Percentiles rank a stretch among this genome's conserved stretches.
These are phyloP conservation scores for Notolepis coatsorum DNA, from an alignment of 2,797 vertebrate genomes.

Conservation along the genomic window DNA sequence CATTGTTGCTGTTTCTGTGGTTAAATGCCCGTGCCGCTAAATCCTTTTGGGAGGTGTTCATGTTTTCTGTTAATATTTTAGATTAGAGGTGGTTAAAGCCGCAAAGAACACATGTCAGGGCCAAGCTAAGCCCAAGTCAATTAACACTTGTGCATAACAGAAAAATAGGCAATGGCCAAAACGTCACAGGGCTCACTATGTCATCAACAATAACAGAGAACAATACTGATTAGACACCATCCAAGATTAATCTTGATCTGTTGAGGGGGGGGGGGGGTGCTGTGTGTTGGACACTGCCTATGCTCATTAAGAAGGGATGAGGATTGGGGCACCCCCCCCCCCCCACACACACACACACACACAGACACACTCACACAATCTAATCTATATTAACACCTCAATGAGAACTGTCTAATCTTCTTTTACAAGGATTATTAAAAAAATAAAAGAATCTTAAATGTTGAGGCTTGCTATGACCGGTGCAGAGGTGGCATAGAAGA, in stretches of 20 bases:
- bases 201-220: slow-evolving; percentile 45
- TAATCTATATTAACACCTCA: slow-evolving; percentile 45
- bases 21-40: no score
- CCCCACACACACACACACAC: not conserved
- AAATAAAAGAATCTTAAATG: slow-evolving; percentile 46
- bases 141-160: slow-evolving; percentile 40
- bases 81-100: slow-evolving; percentile 54
- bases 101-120: slow-evolving; percentile 58
- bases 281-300: slow-evolving; percentile 29
- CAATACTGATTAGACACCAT: slow-evolving; percentile 52
- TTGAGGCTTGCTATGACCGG: not conserved
- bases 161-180: slow-evolving; percentile 29
- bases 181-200: slow-evolving; percentile 16
- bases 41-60: no score
- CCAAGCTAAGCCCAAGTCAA: slow-evolving; percentile 22
- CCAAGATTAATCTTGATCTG: slow-evolving; percentile 67
- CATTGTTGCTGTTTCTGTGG: not conserved
- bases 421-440: slow-evolving; percentile 68
- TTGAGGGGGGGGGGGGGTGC: slow-evolving; percentile 5
- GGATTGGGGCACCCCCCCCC: not conserved
- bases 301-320: slow-evolving; percentile 37
- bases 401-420: slow-evolving; percentile 64
- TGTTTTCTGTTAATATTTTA: slow-evolving; percentile 7
- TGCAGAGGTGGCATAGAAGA: slow-evolving; percentile 11
- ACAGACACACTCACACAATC: slow-evolving; percentile 4